Percentiles rank a stretch among this genome's conserved stretches.
Evolutionary conservation across 2,797 vertebrate genomes (phyloP).

Genomic region (Eleutherodactylus coqui): DNA sequence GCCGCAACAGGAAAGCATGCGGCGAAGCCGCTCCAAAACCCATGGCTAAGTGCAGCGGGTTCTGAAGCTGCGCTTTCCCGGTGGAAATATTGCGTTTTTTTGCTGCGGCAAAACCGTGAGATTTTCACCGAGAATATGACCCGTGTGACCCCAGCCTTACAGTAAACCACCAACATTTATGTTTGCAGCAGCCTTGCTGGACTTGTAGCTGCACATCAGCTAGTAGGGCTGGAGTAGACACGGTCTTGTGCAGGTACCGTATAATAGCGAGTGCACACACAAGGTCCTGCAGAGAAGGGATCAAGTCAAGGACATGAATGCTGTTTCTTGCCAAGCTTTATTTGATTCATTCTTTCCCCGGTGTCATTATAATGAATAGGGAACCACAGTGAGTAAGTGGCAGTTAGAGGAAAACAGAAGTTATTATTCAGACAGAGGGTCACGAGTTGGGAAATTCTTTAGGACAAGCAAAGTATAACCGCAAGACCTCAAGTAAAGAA

Average conservation of each 20-base stretch:
- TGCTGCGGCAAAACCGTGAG: too few species aligned
- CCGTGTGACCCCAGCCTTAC: too few species aligned
- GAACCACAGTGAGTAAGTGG: conserved; percentile 53
- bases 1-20: too few species aligned
- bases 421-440: conserved; percentile 47
- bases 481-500: background rate
- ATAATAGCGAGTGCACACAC: background rate
- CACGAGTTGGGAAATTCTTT: conserved; percentile 49
- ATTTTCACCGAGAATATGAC: too few species aligned
- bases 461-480: conserved; percentile 31
- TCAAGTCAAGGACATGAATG: background rate
- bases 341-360: background rate
- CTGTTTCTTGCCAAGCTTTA: background rate
- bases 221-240: background rate
- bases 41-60: too few species aligned
- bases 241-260: background rate
- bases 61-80: too few species aligned
- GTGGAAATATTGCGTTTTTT: too few species aligned
- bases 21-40: too few species aligned
- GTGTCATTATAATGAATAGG: conserved; percentile 36
- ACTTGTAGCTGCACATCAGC: background rate
- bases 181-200: background rate
- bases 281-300: background rate
- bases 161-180: background rate
- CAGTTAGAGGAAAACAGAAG: conserved; percentile 56